phyloP scores from a whole-genome alignment of 1,140 invertebrate species.

The Drosophila auraria region DNA sequence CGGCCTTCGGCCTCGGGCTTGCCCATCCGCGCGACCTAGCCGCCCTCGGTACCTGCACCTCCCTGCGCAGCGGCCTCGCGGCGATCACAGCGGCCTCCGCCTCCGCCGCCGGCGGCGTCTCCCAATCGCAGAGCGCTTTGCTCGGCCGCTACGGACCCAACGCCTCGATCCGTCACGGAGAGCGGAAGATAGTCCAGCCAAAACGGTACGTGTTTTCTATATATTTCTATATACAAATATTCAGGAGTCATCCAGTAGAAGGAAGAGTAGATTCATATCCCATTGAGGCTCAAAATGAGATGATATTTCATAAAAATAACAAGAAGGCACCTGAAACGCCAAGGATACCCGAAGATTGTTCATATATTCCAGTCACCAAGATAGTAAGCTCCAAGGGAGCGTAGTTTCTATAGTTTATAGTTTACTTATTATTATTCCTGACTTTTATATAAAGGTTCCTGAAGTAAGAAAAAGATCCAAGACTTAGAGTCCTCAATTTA shows the following conservation, averaged over 20 bases:
- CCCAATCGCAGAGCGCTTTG: constrained; percentile 70
- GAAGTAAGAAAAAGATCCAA: too few species aligned
- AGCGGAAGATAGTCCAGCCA: constrained; percentile 78
- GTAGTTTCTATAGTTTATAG: too few species aligned
- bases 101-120: constrained; percentile 65
- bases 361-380: too few species aligned
- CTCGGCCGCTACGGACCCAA: constrained; percentile 74
- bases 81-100: constrained; percentile 72
- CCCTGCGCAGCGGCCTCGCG: constrained; percentile 77
- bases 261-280: neutral
- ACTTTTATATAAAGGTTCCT: too few species aligned
- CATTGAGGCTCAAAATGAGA: neutral
- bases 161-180: constrained; percentile 72
- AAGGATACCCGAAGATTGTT: too few species aligned
- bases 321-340: too few species aligned
- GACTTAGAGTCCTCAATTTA: too few species aligned
- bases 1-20: constrained; percentile 58
- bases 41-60: constrained; percentile 55
- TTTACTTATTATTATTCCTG: too few species aligned
- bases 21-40: constrained; percentile 74
- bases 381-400: too few species aligned
- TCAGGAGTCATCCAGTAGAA: neutral
- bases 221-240: neutral
- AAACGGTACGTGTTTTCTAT: constrained; percentile 73
- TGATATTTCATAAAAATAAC: neutral